Percentiles rank a stretch among this genome's conserved stretches.
phyloP scores from a whole-genome alignment of 2,797 vertebrate species.

The Corythornis leucogaster region DNA sequence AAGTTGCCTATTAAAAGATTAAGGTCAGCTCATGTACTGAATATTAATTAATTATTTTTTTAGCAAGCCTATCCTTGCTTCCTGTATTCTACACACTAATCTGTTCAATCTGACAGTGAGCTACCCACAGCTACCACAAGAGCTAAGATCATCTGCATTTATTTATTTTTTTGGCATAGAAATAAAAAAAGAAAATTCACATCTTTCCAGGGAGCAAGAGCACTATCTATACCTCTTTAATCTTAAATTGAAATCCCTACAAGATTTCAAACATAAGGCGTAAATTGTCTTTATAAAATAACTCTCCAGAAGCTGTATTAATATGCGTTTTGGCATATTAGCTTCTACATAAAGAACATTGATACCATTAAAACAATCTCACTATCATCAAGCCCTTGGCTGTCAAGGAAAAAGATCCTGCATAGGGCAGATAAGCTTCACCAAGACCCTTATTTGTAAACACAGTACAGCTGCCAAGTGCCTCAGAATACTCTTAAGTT shows the following conservation, averaged over 20 bases:
- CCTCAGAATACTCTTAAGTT: conserved; percentile 33
- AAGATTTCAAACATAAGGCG: neutral
- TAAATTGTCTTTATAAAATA: neutral
- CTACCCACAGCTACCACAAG: neutral
- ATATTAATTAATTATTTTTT: neutral
- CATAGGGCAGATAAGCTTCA: conserved; percentile 48
- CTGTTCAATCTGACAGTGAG: neutral
- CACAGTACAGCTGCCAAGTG: conserved; percentile 47
- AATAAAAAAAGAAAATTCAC: neutral
- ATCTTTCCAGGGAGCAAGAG: neutral
- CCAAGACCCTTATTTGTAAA: conserved; percentile 66
- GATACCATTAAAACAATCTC: neutral
- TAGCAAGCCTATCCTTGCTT: neutral
- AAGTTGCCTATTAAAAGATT: neutral
- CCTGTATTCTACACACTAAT: neutral
- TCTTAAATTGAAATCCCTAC: neutral
- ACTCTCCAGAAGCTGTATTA: neutral
- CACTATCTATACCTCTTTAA: neutral
- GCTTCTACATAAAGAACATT: conserved; percentile 17
- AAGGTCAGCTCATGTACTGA: neutral
- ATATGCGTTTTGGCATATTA: conserved; percentile 12
- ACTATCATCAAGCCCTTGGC: conserved; percentile 20
- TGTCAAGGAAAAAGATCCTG: conserved; percentile 56
- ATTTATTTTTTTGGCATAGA: neutral
- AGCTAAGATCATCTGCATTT: neutral